Percentiles rank a stretch among this genome's conserved stretches.
Conservation (phyloP, 2,797 vertebrate genomes). For the Siniperca scherzeri region DNA sequence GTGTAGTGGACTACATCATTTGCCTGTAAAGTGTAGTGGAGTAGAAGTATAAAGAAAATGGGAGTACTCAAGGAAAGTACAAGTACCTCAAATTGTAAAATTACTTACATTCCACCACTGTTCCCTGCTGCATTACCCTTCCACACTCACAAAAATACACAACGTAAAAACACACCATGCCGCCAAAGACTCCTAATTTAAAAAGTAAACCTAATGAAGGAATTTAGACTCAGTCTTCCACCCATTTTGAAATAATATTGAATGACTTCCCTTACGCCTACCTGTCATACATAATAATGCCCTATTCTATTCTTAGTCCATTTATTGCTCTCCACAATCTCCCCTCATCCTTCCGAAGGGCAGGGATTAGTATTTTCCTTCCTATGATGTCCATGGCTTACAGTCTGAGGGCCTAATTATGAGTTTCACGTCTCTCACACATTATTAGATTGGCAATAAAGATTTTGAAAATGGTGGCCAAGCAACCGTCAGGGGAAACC, state of each 20-base stretch:
- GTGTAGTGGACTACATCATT: background rate
- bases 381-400: conserved; percentile 7
- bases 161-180: background rate
- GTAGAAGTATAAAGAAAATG: background rate
- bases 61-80: background rate
- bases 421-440: conserved; percentile 44
- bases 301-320: conserved; percentile 64
- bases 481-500: conserved; percentile 41
- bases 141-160: background rate
- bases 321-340: conserved; percentile 56
- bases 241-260: conserved; percentile 28
- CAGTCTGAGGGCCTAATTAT: conserved; percentile 53
- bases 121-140: conserved; percentile 2
- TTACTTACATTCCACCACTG: background rate
- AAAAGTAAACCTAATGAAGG: background rate
- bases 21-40: background rate
- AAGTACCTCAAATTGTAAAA: background rate
- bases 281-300: conserved; percentile 59
- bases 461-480: conserved; percentile 15
- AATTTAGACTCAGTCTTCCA: background rate
- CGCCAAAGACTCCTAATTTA: background rate
- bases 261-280: conserved; percentile 33
- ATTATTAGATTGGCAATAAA: conserved; percentile 45
- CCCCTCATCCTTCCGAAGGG: conserved; percentile 51
- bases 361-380: conserved; percentile 38